Conservation (phyloP, 1,140 invertebrate species). For the Macrostomum lignano region DNA sequence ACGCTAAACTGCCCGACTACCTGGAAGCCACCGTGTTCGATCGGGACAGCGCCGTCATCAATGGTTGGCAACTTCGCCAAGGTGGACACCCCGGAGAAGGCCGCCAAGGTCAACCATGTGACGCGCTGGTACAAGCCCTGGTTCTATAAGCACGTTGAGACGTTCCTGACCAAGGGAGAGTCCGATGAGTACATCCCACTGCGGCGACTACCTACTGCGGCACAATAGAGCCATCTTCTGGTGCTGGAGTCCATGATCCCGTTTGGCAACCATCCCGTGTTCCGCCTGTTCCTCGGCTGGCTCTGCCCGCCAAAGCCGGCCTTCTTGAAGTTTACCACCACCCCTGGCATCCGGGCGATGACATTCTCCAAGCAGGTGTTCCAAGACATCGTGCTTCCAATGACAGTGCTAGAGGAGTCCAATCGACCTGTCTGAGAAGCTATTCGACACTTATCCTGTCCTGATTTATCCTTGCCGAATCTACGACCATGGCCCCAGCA, state of each 20-base stretch:
- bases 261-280: conserved; percentile 48
- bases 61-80: conserved; percentile 29
- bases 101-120: conserved; percentile 36
- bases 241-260: conserved; percentile 53
- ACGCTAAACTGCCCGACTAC: conserved; percentile 38
- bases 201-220: conserved; percentile 49
- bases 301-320: conserved; percentile 51
- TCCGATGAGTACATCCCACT: conserved; percentile 50
- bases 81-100: conserved; percentile 28
- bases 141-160: conserved; percentile 49
- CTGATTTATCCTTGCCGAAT: conserved; percentile 33
- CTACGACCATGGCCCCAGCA: conserved; percentile 28
- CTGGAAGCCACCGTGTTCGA: conserved; percentile 36
- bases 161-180: conserved; percentile 26
- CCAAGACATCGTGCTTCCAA: conserved; percentile 51
- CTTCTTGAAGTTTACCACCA: conserved; percentile 49
- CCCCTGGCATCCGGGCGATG: conserved; percentile 38
- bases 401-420: conserved; percentile 35
- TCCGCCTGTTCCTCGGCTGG: conserved; percentile 46
- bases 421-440: conserved; percentile 38
- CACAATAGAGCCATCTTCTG: conserved; percentile 50
- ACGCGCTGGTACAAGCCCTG: conserved; percentile 48
- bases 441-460: conserved; percentile 37
- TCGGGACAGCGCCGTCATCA: conserved; percentile 21
- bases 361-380: conserved; percentile 37